phyloP scores from a whole-genome alignment of 2,888 invertebrate genomes.

The Cactoblastis cactorum region DNA sequence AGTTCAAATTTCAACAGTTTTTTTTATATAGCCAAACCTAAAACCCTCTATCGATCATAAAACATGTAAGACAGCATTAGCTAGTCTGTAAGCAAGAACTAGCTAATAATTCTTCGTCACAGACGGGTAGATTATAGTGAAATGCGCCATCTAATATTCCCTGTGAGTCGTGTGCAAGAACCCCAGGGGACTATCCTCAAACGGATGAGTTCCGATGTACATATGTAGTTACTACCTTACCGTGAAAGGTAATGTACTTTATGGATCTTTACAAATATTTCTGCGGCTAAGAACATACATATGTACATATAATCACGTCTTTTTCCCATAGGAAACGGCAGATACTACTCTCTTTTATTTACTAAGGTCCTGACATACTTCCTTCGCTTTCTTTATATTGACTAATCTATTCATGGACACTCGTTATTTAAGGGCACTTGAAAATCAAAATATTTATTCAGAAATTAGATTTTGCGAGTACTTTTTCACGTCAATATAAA shows the following conservation, averaged over 20 bases:
- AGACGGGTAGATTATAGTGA: slow-evolving; percentile 48
- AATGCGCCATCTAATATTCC: slow-evolving; percentile 72
- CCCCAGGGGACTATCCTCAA: slow-evolving; percentile 22
- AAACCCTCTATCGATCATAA: not conserved
- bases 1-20: no score
- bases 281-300: no score
- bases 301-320: no score
- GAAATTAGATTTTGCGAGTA: no score
- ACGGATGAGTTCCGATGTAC: slow-evolving; percentile 15
- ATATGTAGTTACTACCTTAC: not conserved
- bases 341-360: no score
- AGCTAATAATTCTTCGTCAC: not conserved
- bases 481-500: no score
- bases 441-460: no score
- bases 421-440: no score
- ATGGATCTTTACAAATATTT: not conserved
- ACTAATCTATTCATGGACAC: no score
- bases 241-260: not conserved
- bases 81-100: slow-evolving; percentile 1
- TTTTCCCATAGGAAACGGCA: no score
- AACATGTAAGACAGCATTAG: not conserved
- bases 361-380: no score
- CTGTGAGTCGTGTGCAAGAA: slow-evolving; percentile 51
- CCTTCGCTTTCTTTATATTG: no score
- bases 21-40: not conserved